phyloP scores from a whole-genome alignment of 2,113 vertebrate genomes.

The Oenanthe oenanthe region DNA sequence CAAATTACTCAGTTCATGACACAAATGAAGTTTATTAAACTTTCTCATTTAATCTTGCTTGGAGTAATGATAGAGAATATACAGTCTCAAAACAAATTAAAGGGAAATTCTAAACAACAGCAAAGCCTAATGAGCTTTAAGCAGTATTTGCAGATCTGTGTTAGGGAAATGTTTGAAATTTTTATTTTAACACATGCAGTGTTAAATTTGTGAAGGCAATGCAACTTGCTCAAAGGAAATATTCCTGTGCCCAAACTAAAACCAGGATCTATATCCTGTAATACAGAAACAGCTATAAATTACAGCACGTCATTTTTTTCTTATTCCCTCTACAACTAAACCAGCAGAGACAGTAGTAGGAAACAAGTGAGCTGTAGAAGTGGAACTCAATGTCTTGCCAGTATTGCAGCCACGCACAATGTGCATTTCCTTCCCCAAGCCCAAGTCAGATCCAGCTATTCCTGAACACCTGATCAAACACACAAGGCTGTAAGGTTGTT shows the following conservation, averaged over 20 bases:
- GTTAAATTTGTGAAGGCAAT: too few relatives aligned
- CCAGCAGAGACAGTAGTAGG: neutral
- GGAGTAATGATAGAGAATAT: neutral
- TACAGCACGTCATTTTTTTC: neutral
- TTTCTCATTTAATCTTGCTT: conserved; percentile 2
- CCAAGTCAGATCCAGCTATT: neutral
- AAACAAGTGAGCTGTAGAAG: neutral
- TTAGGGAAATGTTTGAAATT: neutral
- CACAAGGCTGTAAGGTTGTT: neutral
- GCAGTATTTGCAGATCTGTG: neutral
- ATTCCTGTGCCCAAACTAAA: neutral
- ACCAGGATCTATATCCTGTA: neutral
- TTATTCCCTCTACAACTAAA: neutral
- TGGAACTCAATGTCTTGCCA: neutral
- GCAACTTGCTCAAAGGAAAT: neutral
- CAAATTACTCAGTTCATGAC: neutral
- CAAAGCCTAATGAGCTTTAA: neutral
- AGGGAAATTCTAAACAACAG: neutral
- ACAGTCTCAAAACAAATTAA: conserved; percentile 3
- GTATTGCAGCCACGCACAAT: rapidly evolving
- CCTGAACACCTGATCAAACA: neutral
- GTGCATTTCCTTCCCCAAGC: neutral
- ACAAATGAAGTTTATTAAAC: neutral
- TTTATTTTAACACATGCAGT: neutral
- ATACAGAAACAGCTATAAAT: neutral